A percentile compares a stretch with the other conserved stretches of the same genome.
Conservation (phyloP, 2,797 vertebrate species). For the Benthosema pterotum region DNA sequence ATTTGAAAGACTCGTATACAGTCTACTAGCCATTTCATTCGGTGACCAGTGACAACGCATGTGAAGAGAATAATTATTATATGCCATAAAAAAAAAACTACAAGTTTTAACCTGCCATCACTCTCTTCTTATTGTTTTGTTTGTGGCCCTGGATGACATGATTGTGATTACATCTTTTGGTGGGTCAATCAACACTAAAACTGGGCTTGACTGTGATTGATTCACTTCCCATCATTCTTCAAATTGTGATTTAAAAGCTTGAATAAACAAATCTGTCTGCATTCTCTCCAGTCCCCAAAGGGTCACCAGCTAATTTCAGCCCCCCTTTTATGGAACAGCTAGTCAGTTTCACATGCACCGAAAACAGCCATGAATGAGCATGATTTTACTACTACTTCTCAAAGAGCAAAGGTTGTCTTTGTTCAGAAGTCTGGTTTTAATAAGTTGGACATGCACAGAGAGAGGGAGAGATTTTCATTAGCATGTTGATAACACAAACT, state of each 20-base stretch:
- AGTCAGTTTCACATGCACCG: conserved; percentile 11
- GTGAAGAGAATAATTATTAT: too few species aligned
- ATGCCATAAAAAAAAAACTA: too few species aligned
- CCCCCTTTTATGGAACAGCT: conserved; percentile 18
- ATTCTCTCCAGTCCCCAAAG: too few species aligned
- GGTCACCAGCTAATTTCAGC: neutral
- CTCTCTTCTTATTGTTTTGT: neutral
- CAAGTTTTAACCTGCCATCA: neutral
- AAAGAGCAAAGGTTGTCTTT: conserved; percentile 47
- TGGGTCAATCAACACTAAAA: too few species aligned
- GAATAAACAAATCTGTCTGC: too few species aligned
- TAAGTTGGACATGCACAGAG: conserved; percentile 4
- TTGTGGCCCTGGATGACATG: neutral
- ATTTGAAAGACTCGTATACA: too few species aligned
- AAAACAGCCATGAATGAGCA: conserved; percentile 33
- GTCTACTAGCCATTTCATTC: too few species aligned
- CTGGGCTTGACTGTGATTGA: too few species aligned
- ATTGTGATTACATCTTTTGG: neutral
- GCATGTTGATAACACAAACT: conserved; percentile 29
- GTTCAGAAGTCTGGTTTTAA: conserved; percentile 21
- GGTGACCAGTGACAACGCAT: too few species aligned
- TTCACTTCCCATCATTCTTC: too few species aligned
- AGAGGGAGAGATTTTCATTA: conserved; percentile 30
- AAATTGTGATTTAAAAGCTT: too few species aligned
- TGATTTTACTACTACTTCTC: conserved; percentile 29